Evolutionary conservation across 2,888 invertebrate genomes (phyloP).

Genomic region (Octonoba sinensis): DNA sequence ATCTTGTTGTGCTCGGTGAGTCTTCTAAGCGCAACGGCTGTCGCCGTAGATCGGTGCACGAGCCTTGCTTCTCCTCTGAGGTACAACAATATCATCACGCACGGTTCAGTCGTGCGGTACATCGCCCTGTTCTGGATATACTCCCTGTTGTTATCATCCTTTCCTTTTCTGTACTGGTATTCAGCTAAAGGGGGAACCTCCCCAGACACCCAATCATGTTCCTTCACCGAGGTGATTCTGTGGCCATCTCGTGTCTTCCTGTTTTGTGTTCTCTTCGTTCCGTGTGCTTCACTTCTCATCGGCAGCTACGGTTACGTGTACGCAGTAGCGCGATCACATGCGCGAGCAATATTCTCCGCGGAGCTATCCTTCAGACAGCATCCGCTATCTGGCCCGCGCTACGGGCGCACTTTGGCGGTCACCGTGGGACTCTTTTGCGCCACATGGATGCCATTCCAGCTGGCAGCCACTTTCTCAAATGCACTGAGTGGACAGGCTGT

Average conservation of each 20-base stretch:
- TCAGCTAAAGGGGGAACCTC: conserved; percentile 57
- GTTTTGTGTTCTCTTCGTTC: conserved; percentile 77
- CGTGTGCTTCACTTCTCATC: conserved; percentile 75
- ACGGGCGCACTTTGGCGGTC: conserved; percentile 77
- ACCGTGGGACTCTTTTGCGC: conserved; percentile 77
- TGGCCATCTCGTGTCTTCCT: conserved; percentile 76
- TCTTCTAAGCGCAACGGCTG: conserved; percentile 76
- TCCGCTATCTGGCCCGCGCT: conserved; percentile 72
- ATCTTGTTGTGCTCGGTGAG: conserved; percentile 76
- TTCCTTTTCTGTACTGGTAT: conserved; percentile 74
- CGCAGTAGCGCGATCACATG: conserved; percentile 77
- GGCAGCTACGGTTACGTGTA: conserved; percentile 78
- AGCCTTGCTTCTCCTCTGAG: conserved; percentile 77
- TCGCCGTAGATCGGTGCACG: conserved; percentile 77
- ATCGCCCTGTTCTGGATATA: conserved; percentile 77
- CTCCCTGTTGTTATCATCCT: conserved; percentile 75
- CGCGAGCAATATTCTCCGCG: conserved; percentile 77
- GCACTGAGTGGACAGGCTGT: conserved; percentile 71
- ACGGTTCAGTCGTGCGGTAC: conserved; percentile 76
- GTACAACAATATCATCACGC: conserved; percentile 77
- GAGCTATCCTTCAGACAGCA: conserved; percentile 74
- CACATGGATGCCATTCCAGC: conserved; percentile 78
- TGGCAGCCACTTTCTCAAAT: conserved; percentile 69
- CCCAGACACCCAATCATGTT: conserved; percentile 53
- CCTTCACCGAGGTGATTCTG: conserved; percentile 71